Conservation (phyloP, 2,797 vertebrate genomes). For the Sebastes matsubarae region DNA sequence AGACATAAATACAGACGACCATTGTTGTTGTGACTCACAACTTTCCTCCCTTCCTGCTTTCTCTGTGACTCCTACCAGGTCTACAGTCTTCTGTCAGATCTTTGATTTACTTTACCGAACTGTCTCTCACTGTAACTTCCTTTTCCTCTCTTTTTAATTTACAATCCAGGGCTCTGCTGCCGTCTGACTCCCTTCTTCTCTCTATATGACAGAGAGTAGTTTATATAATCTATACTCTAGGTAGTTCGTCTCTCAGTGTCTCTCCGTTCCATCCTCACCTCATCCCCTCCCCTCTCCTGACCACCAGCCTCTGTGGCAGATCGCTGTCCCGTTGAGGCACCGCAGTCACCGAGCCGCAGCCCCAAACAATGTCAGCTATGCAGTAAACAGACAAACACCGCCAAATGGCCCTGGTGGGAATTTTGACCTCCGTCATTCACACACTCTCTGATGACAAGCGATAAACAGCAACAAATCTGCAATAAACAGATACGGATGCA, state of each 20-base stretch:
- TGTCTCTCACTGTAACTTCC: background rate
- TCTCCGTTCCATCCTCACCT: slow-evolving; percentile 4
- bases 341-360: slow-evolving; percentile 71
- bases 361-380: slow-evolving; percentile 86
- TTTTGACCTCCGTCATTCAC: slow-evolving; percentile 48
- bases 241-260: background rate
- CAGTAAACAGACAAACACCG: slow-evolving; percentile 81
- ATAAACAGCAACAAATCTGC: slow-evolving; percentile 35
- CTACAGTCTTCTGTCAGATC: slow-evolving; percentile 10
- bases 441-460: slow-evolving; percentile 8
- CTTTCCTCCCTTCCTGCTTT: slow-evolving; percentile 41
- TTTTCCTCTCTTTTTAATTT: background rate
- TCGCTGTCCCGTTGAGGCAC: slow-evolving; percentile 69
- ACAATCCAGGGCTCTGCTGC: background rate
- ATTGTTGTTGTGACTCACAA: slow-evolving; percentile 77
- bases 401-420: slow-evolving; percentile 65
- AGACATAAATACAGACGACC: slow-evolving; percentile 66
- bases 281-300: slow-evolving; percentile 33
- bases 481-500: slow-evolving; percentile 1
- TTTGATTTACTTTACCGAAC: slow-evolving; percentile 5
- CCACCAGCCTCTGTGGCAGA: slow-evolving; percentile 62
- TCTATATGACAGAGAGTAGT: background rate
- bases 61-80: slow-evolving; percentile 17
- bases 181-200: background rate
- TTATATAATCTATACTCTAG: background rate